Base-by-base conservation (phyloP, 2,113 vertebrate genomes). In the Cyprinodon brontotheroides region DNA sequence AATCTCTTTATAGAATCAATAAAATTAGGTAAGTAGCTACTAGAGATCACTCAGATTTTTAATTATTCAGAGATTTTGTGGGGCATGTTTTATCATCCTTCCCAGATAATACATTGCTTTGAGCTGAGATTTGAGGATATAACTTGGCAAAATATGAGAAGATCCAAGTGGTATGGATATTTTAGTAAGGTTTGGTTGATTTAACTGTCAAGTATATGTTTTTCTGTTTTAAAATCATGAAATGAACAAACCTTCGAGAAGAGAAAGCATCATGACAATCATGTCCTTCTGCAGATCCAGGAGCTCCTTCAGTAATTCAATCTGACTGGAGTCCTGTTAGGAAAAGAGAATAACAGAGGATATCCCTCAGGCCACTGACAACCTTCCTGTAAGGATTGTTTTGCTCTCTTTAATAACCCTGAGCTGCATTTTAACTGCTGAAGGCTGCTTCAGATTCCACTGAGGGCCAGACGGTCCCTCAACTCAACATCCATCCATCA, bases 201-300 rank as follows among this genome's bases (percentile, higher is more conserved):
- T 20, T 57, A 57, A n/a, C 50, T 7, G 50, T 53, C 20, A 6
- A 17, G 15, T 20, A 53, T 20, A 53, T 8, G 15, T 4, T 36
- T 61, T 61, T 20, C 12, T 63, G 1, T 64, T 40, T 63, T 3
- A 43, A 11, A 43, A 11, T 65, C 17, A n/a, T 43, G 14, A 48
- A 64, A 41, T 4, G 11, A 9, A 60, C 61, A 38, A 91, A 99
- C 98, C 98, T 98, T 99, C 98, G 83, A 99, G 94, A 80, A 99
- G 95, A 70, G 98, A 99, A 50, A 99, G 94, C 91, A 99, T 95
- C 98, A 99, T 99, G 91, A 99, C 97, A 72, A 99, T 96, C 98
- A 99, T 99, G 92, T 99, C 97, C 93, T 99, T 96, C 87, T 99
- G 95, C 64, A 99, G 95, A 92, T 99, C 98, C 90, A 99, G 93